Evolutionary conservation across 2,888 invertebrate species (phyloP).

Genomic region (Andrena minutula): DNA sequence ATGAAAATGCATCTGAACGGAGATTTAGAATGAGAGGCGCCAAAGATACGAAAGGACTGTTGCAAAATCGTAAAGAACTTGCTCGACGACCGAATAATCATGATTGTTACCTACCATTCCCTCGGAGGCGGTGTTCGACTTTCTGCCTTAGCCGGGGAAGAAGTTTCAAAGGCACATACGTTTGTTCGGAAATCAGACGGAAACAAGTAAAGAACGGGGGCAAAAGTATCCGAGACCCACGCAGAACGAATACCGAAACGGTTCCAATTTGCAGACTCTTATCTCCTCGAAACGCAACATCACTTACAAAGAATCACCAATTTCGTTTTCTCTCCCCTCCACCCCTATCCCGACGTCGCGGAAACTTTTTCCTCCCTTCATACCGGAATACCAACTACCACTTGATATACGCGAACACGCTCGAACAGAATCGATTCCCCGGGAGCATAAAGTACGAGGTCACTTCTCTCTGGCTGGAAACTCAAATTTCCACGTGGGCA

Average conservation of each 20-base stretch:
- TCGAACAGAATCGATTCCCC: slow-evolving; percentile 59
- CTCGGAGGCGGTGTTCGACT: neutral
- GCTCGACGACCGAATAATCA: slow-evolving; percentile 6
- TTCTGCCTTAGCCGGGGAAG: neutral
- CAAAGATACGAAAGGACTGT: neutral
- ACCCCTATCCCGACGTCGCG: neutral
- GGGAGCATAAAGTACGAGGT: slow-evolving; percentile 53
- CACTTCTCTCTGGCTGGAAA: slow-evolving; percentile 32
- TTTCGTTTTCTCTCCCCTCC: slow-evolving; percentile 45
- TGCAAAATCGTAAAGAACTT: neutral
- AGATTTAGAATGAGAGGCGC: neutral
- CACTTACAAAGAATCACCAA: slow-evolving; percentile 64
- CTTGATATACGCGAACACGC: slow-evolving; percentile 55
- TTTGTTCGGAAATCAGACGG: slow-evolving; percentile 45
- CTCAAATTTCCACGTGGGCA: slow-evolving; percentile 36
- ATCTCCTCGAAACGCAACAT: slow-evolving; percentile 53
- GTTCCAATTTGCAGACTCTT: slow-evolving; percentile 58
- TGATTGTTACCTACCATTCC: neutral
- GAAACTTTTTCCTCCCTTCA: slow-evolving; percentile 57
- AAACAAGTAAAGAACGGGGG: slow-evolving; percentile 44
- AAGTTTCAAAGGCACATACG: slow-evolving; percentile 38
- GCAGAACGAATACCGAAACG: slow-evolving; percentile 53
- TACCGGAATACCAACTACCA: slow-evolving; percentile 64
- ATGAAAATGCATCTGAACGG: too few species aligned
- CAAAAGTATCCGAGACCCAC: slow-evolving; percentile 49